phyloP scores from a whole-genome alignment of 2,888 invertebrate species.

The Mylabris sibirica region DNA sequence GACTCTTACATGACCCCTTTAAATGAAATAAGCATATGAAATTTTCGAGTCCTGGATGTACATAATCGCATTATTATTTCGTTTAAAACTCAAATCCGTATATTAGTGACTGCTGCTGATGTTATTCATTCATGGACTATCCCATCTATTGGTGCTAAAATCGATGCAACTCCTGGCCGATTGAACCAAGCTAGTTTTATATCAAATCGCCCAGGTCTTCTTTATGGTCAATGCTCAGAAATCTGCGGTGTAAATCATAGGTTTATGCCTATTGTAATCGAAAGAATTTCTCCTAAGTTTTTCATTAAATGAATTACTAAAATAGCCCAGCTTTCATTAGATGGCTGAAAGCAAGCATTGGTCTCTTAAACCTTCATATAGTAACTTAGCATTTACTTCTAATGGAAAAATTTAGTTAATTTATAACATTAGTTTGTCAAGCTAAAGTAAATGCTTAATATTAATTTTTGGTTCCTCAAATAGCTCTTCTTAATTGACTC shows the following conservation, averaged over 20 bases:
- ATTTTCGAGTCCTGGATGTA: slow-evolving; percentile 70
- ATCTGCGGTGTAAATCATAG: slow-evolving; percentile 83
- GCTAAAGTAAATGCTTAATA: slow-evolving; percentile 66
- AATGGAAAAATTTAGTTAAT: slow-evolving; percentile 67
- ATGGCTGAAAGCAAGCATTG: slow-evolving; percentile 75
- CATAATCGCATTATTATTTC: slow-evolving; percentile 70
- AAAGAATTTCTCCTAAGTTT: slow-evolving; percentile 65
- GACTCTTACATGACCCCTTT: slow-evolving; percentile 69
- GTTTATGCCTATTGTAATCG: slow-evolving; percentile 78
- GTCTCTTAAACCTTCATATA: slow-evolving; percentile 75
- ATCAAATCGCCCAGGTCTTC: slow-evolving; percentile 70
- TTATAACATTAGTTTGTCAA: slow-evolving; percentile 72
- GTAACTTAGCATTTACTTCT: slow-evolving; percentile 70
- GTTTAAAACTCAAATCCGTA: slow-evolving; percentile 69
- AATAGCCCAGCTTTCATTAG: slow-evolving; percentile 65
- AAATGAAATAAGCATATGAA: slow-evolving; percentile 56
- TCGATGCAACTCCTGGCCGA: slow-evolving; percentile 72
- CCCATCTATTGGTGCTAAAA: slow-evolving; percentile 69
- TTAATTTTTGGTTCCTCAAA: slow-evolving; percentile 74
- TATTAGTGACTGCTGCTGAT: slow-evolving; percentile 69
- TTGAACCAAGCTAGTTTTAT: slow-evolving; percentile 71
- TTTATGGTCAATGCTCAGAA: slow-evolving; percentile 81
- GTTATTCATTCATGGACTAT: slow-evolving; percentile 74
- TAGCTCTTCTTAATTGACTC: slow-evolving; percentile 69
- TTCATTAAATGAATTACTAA: slow-evolving; percentile 69